phyloP scores from a whole-genome alignment of 2,113 vertebrate genomes.

The Illadopsis cleaveri region DNA sequence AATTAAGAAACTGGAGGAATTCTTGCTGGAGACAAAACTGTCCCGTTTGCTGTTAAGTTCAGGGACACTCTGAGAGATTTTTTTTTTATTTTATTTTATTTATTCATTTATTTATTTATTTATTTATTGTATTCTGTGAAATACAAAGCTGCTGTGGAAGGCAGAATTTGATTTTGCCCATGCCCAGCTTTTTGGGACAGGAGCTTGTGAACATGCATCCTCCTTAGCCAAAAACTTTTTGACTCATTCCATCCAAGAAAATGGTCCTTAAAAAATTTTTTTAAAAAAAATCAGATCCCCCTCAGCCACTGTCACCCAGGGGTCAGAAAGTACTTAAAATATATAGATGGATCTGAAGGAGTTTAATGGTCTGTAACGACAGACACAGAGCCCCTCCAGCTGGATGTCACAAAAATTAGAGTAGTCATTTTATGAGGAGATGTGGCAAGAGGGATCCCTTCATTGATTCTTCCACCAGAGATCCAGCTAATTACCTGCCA shows the following conservation, averaged over 20 bases:
- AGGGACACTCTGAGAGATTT: neutral
- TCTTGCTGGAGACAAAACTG: neutral
- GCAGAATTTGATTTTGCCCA: neutral
- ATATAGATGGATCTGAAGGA: neutral
- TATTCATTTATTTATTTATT: too few relatives aligned
- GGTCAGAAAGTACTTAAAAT: slow-evolving; percentile 14
- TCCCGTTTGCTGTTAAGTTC: neutral
- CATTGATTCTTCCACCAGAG: neutral
- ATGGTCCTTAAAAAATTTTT: neutral
- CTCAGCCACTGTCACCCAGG: neutral
- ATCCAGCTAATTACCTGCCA: neutral
- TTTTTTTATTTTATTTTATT: too few relatives aligned
- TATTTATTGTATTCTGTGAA: neutral
- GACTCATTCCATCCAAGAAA: neutral
- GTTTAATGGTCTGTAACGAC: slow-evolving; percentile 46
- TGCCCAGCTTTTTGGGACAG: neutral
- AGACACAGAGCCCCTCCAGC: slow-evolving; percentile 7
- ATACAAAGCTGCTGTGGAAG: neutral
- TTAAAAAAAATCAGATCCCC: neutral
- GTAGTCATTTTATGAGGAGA: neutral
- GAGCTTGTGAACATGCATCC: neutral
- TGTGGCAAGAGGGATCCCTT: slow-evolving; percentile 14
- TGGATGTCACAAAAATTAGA: slow-evolving; percentile 37
- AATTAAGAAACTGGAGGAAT: neutral
- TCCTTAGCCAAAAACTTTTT: neutral